phyloP scores from a whole-genome alignment of 2,888 invertebrate species.

The Cheiracanthium punctorium region DNA sequence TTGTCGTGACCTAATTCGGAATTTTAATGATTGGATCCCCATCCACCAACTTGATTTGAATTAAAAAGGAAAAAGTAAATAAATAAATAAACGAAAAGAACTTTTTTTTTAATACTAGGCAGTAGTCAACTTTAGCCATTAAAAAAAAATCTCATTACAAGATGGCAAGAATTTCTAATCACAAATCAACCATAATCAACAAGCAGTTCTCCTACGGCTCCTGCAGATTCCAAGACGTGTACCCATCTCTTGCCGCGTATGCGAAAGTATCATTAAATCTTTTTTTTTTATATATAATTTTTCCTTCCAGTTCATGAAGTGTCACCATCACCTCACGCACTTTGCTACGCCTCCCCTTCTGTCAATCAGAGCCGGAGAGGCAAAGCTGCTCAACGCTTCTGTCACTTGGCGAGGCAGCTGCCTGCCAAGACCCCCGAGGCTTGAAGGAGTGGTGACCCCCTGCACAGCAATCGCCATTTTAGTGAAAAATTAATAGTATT shows the following conservation, averaged over 20 bases:
- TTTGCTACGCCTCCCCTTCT: constrained; percentile 58
- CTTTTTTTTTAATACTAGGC: no score
- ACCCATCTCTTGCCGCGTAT: constrained; percentile 24
- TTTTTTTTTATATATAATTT: no score
- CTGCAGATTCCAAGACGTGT: background rate
- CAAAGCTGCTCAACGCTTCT: constrained; percentile 54
- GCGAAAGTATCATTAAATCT: constrained; percentile 50
- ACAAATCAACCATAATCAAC: background rate
- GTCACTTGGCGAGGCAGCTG: constrained; percentile 53
- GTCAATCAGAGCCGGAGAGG: constrained; percentile 48
- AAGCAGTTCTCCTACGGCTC: background rate
- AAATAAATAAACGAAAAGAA: no score
- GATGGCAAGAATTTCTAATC: background rate
- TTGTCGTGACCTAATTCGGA: no score
- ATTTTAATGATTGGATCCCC: no score
- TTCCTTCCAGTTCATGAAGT: constrained; percentile 47
- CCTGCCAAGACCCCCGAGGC: constrained; percentile 20
- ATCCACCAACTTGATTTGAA: no score
- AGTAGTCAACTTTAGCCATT: no score
- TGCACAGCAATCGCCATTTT: constrained; percentile 27
- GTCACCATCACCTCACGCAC: constrained; percentile 47
- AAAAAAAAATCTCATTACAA: background rate
- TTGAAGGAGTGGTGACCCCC: constrained; percentile 50
- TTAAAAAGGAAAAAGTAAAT: no score
- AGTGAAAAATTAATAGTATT: constrained; percentile 59